Evolutionary conservation across 2,797 vertebrate genomes (phyloP).

Genomic region (Ambastaia sidthimunki): DNA sequence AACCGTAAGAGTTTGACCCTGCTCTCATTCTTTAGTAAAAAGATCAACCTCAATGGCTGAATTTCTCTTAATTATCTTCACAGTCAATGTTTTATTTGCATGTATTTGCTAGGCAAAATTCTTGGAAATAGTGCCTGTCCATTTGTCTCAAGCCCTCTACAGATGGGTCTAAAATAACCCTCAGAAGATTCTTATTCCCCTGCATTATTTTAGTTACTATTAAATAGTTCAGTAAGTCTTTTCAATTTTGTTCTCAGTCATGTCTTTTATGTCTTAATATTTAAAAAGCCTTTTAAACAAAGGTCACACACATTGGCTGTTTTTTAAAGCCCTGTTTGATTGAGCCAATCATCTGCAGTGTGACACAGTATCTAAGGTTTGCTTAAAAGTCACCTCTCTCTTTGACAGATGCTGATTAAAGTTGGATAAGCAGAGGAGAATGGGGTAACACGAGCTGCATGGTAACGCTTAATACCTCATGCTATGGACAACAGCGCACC

Average conservation of each 20-base stretch:
- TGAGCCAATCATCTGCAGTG: too few species aligned
- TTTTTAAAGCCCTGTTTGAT: background rate
- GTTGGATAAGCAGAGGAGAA: conserved; percentile 52
- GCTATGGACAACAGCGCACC: conserved; percentile 27
- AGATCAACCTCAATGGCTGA: background rate
- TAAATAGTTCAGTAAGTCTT: background rate
- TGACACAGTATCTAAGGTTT: conserved; percentile 32
- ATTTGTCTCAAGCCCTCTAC: background rate
- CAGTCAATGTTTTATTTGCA: background rate
- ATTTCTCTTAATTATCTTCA: background rate
- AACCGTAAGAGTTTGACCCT: background rate
- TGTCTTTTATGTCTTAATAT: background rate
- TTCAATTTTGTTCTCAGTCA: too few species aligned
- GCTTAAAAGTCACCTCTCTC: conserved; percentile 48
- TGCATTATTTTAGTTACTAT: background rate
- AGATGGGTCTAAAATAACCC: background rate
- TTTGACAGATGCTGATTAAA: conserved; percentile 68
- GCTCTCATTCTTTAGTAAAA: background rate
- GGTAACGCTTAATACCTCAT: background rate
- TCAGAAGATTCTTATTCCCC: background rate
- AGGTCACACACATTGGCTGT: background rate
- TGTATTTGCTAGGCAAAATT: background rate
- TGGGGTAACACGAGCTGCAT: background rate
- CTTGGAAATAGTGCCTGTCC: background rate
- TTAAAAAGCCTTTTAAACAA: background rate